Evolutionary conservation across 2,113 vertebrate species (phyloP).

Genomic region (Myocastor coypus): DNA sequence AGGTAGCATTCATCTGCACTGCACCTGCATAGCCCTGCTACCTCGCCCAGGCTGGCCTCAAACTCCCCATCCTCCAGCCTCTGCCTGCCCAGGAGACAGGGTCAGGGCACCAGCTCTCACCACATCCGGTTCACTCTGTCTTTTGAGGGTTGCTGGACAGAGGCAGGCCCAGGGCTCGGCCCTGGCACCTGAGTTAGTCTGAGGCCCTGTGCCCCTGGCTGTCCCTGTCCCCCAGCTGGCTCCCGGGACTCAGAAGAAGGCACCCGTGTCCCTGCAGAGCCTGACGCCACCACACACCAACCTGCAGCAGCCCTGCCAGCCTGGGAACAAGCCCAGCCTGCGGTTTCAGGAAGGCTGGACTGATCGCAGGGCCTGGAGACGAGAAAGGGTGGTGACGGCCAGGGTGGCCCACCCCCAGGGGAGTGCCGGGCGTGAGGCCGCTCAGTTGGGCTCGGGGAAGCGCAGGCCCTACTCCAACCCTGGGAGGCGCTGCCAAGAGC

Average conservation of each 20-base stretch:
- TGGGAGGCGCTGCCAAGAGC: slow-evolving; percentile 1
- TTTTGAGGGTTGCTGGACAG: background rate
- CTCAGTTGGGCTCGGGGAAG: slow-evolving; percentile 59
- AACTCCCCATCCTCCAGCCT: background rate
- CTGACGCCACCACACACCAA: background rate
- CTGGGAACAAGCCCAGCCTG: background rate
- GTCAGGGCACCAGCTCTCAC: background rate
- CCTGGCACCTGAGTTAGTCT: background rate
- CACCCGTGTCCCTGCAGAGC: background rate
- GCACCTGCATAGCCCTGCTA: background rate
- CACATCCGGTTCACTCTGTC: background rate
- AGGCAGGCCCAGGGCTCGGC: background rate
- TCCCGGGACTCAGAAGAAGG: background rate
- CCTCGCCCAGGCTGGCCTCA: background rate
- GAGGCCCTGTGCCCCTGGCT: background rate
- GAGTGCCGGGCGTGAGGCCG: background rate
- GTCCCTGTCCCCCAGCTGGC: background rate
- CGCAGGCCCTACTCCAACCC: slow-evolving; percentile 53
- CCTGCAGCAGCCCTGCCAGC: background rate
- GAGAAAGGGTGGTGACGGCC: background rate
- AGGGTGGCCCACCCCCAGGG: no score
- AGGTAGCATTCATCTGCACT: background rate
- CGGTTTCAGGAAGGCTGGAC: background rate
- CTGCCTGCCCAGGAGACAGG: background rate
- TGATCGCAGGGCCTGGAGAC: background rate